A percentile compares a stretch with the other conserved stretches of the same genome.
phyloP scores from a whole-genome alignment of 2,888 invertebrate genomes.

The Axea sp. region DNA sequence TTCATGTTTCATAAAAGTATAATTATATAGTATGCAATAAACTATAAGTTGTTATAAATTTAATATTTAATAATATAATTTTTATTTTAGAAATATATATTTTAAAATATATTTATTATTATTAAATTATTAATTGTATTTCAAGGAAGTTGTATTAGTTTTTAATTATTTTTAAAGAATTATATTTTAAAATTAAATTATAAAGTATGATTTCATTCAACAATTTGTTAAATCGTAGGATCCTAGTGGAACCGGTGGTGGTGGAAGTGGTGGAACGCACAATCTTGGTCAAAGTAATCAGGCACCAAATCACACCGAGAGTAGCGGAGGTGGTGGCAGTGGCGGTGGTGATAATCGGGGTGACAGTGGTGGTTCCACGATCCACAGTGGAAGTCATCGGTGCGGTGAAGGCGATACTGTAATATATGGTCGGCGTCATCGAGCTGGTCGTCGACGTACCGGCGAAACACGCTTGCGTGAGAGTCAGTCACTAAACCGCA shows the following conservation, averaged over 20 bases:
- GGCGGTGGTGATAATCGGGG: constrained; percentile 52
- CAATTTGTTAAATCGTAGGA: constrained; percentile 80
- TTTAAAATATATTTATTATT: too few species aligned
- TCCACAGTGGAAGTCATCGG: constrained; percentile 66
- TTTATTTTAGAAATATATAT: too few species aligned
- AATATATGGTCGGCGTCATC: constrained; percentile 81
- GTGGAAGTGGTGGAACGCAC: constrained; percentile 70
- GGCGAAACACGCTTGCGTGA: constrained; percentile 86
- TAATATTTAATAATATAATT: too few species aligned
- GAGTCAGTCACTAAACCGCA: constrained; percentile 91
- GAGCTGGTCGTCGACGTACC: constrained; percentile 81
- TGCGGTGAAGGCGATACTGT: constrained; percentile 72
- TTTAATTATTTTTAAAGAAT: too few species aligned
- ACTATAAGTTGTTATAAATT: too few species aligned
- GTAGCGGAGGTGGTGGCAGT: constrained; percentile 63
- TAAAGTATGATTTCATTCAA: too few species aligned
- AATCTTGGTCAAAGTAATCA: constrained; percentile 28
- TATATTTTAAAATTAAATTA: too few species aligned
- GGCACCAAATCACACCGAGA: constrained; percentile 10
- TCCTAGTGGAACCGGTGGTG: constrained; percentile 81
- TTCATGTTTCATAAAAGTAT: too few species aligned
- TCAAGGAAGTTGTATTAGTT: too few species aligned
- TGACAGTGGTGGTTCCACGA: constrained; percentile 66
- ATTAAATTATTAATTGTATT: too few species aligned
- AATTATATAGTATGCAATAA: too few species aligned